Evolutionary conservation across 2,797 vertebrate genomes (phyloP), one percentile per base, ranked within the genome.

Genomic region (Iguana delicatissima): DNA sequence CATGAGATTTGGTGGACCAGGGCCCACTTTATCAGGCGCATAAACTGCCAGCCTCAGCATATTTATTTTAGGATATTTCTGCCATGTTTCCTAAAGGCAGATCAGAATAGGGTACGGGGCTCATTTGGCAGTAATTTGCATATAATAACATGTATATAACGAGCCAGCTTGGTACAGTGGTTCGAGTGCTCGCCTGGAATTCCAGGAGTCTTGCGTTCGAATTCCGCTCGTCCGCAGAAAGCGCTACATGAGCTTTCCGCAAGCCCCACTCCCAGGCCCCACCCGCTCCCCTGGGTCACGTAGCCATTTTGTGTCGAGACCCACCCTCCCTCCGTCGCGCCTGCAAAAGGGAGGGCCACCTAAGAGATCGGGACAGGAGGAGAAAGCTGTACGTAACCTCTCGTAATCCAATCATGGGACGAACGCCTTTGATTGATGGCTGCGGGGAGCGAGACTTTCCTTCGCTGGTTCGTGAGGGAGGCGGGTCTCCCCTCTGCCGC

Each of bases 401-500:
- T 29, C 24, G 6, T 18, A 1, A 84, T 0, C 73, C 91, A 84
- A 72, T 84, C 84, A 24, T 1, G 0, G 38, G 57, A 32, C 50
- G 3, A 7, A 32, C 1, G 0, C 0, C 16, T 35, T 77, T 69
- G 73, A 84, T 42, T n/a, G 88, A 18, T 88, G 55, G 26, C 35
- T 29, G 8, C 6, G 20, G 0, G 0, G 20, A 1, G 64, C 46
- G 8, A 29, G 7, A 0, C 1, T 46, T 52, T 20, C 35, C 24
- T 0, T 10, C 6, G 2, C 59, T 1, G 32, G 0, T 29, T 62
- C 6, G 1, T 3, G 0, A 35, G 38, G 6, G 59, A 52, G 91
- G 80, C 20, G 38, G 50, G 0, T 0, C 35, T 0, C 2, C 3
- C 6, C 52, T 38, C 0, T 1, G 2, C 0, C 50, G 32, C 42